Conservation (phyloP, 2,113 vertebrate genomes). For the Grammomys surdaster region DNA sequence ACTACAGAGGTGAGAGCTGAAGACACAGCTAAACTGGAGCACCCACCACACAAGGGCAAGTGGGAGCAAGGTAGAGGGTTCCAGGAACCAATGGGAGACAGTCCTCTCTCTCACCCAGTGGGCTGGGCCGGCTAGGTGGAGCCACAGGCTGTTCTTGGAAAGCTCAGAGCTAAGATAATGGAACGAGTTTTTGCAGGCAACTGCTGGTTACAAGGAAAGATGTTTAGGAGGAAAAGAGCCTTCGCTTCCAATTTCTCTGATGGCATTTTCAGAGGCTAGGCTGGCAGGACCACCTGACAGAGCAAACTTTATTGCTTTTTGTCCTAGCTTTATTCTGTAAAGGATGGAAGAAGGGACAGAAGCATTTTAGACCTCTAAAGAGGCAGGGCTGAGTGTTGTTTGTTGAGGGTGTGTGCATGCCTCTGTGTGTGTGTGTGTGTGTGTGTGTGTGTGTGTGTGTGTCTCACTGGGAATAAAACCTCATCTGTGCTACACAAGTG, state of each 20-base stretch:
- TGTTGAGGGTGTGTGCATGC: background rate
- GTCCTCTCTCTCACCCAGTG: background rate
- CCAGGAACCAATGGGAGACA: background rate
- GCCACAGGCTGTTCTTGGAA: constrained; percentile 8
- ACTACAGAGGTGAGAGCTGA: background rate
- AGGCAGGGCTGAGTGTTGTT: background rate
- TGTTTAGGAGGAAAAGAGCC: constrained; percentile 24
- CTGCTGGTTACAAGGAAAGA: constrained; percentile 10
- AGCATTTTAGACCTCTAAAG: background rate
- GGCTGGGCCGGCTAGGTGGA: background rate
- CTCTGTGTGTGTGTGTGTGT: background rate
- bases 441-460: background rate
- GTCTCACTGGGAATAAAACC: too few species aligned
- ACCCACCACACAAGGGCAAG: background rate
- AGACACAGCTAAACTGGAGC: background rate
- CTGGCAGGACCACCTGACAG: constrained; percentile 43
- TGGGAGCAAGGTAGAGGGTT: background rate
- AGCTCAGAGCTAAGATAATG: constrained; percentile 32
- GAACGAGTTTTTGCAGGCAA: constrained; percentile 51
- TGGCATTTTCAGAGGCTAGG: background rate
- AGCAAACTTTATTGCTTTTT: background rate
- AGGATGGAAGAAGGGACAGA: background rate
- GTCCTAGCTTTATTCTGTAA: background rate
- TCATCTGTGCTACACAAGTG: background rate
- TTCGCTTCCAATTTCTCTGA: constrained; percentile 34